Evolutionary conservation across 53 echinoderm and acorn worm genomes (phyloP), one percentile per base, ranked within the genome.

Genomic region (Echinometra lucunter): DNA sequence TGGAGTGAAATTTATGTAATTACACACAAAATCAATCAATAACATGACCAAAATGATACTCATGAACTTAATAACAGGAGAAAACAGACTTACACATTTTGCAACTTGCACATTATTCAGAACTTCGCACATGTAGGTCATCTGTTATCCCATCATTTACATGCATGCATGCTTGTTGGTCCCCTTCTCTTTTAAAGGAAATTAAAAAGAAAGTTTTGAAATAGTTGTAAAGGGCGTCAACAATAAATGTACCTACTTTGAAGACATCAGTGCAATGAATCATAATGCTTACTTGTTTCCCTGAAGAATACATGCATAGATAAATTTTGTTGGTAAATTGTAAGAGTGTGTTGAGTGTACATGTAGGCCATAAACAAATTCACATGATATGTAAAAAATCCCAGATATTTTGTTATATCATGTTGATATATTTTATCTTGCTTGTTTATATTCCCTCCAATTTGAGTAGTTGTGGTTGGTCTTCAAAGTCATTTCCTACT

Each of bases 401-500:
- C n/a, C n/a, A n/a, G n/a, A n/a, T n/a, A n/a, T n/a, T n/a, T n/a
- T n/a, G n/a, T n/a, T n/a, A n/a, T n/a, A n/a, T n/a, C n/a, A n/a
- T n/a, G n/a, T n/a, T n/a, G n/a, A n/a, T n/a, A n/a, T n/a, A n/a
- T n/a, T 19, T 69, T 34, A 6, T 10, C 69, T 32, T 34, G 34
- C 69, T 69, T 69, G 69, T 69, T 10, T 1, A 69, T 34, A 69
- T 28, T 32, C 32, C 32, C 12, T 12, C 6, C 30, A 1, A 32
- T 12, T 30, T 69, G 30, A 12, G 30, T 34, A 34, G 37, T n/a
- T 28, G 49, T 85, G 49, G 27, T 18, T n/a, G 23, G 13, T 85
- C 49, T 82, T 12, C 85, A 27, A 53, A n/a, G 49, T 49, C 45
- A 85, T 85, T 85, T 85, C 85, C 85, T 83, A 40, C 40, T 78